Conservation (phyloP, 2,797 vertebrate species). For the Melanotaenia trifasciata region DNA sequence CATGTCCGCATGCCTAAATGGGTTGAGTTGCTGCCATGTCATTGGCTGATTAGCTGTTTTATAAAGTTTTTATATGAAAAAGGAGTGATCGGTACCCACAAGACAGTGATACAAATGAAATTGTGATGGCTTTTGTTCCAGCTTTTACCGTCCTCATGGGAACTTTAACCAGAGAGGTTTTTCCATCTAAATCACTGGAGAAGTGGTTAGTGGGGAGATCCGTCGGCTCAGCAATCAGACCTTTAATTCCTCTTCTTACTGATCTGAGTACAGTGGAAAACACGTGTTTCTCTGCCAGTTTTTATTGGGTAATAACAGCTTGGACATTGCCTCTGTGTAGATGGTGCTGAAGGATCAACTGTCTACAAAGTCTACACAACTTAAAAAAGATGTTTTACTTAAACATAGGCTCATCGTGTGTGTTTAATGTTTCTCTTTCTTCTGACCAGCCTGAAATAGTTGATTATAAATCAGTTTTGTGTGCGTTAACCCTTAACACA, state of each 20-base stretch:
- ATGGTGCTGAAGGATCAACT: conserved; percentile 12
- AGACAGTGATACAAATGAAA: neutral
- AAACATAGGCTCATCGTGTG: neutral
- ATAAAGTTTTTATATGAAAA: no score
- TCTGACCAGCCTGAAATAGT: neutral
- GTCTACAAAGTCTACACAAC: neutral
- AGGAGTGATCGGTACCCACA: neutral
- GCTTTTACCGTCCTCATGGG: neutral
- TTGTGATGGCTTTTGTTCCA: neutral
- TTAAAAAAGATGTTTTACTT: neutral
- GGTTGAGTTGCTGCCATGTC: no score
- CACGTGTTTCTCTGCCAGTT: conserved; percentile 20
- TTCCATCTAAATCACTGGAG: conserved; percentile 52
- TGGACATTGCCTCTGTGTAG: conserved; percentile 17
- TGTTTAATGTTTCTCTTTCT: neutral
- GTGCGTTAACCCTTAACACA: no score
- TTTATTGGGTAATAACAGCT: conserved; percentile 55
- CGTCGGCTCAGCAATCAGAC: conserved; percentile 25
- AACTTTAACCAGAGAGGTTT: conserved; percentile 54
- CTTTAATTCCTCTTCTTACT: conserved; percentile 9
- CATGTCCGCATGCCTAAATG: no score
- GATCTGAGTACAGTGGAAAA: conserved; percentile 56
- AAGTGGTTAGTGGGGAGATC: conserved; percentile 44
- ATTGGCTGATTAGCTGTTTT: no score
- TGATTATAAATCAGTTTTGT: no score